Evolutionary conservation across 2,113 vertebrate genomes (phyloP).

Genomic region (Alligator sinensis): DNA sequence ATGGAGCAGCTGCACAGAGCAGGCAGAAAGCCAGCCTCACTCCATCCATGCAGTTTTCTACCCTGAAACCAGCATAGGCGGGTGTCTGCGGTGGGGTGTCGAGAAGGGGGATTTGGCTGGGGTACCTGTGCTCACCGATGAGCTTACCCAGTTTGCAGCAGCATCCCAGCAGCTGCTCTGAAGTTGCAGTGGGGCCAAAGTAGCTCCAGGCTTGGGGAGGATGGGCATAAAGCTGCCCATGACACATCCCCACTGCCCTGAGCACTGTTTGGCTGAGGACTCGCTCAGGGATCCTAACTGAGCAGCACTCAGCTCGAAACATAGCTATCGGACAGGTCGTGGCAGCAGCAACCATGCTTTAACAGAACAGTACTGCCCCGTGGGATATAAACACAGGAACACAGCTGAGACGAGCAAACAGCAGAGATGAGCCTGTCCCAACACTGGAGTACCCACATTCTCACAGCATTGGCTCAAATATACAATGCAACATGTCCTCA

Average conservation of each 20-base stretch:
- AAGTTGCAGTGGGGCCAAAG: not conserved
- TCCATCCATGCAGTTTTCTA: fast-evolving
- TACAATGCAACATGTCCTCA: not conserved
- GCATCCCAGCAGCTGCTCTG: not conserved
- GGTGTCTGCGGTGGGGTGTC: not conserved
- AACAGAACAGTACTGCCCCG: not conserved
- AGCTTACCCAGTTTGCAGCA: not conserved
- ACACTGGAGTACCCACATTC: not conserved
- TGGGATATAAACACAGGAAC: not conserved
- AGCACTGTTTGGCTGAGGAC: not conserved
- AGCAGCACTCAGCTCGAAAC: not conserved
- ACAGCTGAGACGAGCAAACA: not conserved
- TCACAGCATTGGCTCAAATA: not conserved
- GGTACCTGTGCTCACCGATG: not conserved
- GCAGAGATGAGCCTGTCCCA: not conserved
- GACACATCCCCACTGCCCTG: too few species aligned
- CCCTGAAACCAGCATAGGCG: not conserved
- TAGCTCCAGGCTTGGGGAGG: not conserved
- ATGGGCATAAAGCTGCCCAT: not conserved
- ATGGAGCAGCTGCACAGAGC: not conserved
- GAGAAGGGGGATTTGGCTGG: not conserved
- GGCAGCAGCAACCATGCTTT: not conserved
- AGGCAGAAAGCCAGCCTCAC: not conserved
- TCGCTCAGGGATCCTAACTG: not conserved
- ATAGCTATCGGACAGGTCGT: not conserved